These are phyloP conservation scores for Phaonia tiefii DNA, from an alignment of 2,888 invertebrate species.

Conservation along the genomic window DNA sequence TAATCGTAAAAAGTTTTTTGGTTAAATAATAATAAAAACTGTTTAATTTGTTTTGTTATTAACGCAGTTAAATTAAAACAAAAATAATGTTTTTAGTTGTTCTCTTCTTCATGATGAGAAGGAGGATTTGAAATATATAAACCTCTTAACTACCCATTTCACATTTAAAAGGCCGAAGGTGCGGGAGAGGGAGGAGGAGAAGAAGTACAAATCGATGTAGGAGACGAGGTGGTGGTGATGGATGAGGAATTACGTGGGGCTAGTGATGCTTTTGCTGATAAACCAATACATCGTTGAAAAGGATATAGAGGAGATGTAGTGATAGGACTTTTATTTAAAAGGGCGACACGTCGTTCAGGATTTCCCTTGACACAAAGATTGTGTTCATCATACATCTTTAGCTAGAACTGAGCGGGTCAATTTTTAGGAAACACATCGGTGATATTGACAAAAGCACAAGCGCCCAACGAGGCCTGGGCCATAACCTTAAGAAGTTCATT, in stretches of 20 bases:
- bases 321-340: slow-evolving; percentile 44
- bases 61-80: slow-evolving; percentile 38
- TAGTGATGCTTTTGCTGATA: slow-evolving; percentile 50
- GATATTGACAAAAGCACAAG: slow-evolving; percentile 97
- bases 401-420: slow-evolving; percentile 79
- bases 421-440: slow-evolving; percentile 86
- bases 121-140: slow-evolving; percentile 39
- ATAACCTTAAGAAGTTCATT: slow-evolving; percentile 93
- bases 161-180: slow-evolving; percentile 24
- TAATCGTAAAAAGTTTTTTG: slow-evolving; percentile 8
- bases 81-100: slow-evolving; percentile 6
- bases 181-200: slow-evolving; percentile 20
- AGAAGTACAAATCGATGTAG: slow-evolving; percentile 29
- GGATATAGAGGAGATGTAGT: slow-evolving; percentile 35
- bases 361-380: slow-evolving; percentile 67
- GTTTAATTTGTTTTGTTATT: slow-evolving; percentile 22
- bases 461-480: slow-evolving; percentile 93
- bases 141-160: slow-evolving; percentile 6
- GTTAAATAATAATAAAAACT: slow-evolving; percentile 11
- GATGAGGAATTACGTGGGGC: slow-evolving; percentile 19
- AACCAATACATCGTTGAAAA: slow-evolving; percentile 38
- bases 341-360: slow-evolving; percentile 44
- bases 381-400: slow-evolving; percentile 76
- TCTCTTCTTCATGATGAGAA: background rate
- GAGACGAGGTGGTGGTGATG: slow-evolving; percentile 32